A percentile compares a stretch with the other conserved stretches of the same genome.
These are phyloP conservation scores for Nothoprocta perdicaria DNA, from an alignment of 2,113 vertebrate genomes.

Conservation along the genomic window DNA sequence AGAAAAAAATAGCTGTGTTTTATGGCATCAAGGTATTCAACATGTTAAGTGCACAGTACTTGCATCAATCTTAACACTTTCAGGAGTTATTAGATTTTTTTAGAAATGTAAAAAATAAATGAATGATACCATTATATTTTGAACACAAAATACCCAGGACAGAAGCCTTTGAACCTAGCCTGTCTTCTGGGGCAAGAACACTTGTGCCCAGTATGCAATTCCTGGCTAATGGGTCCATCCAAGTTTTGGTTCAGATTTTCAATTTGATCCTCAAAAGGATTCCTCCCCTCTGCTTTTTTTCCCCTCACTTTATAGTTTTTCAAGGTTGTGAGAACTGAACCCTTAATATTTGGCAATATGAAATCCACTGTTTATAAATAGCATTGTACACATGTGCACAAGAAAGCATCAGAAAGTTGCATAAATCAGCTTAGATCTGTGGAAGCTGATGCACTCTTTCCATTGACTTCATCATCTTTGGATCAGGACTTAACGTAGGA, in stretches of 20 bases:
- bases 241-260: neutral
- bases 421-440: neutral
- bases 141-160: neutral
- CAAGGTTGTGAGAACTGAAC: neutral
- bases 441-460: slow-evolving; percentile 40
- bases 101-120: neutral
- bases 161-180: neutral
- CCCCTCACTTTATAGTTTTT: neutral
- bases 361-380: slow-evolving; percentile 36
- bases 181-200: neutral
- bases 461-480: slow-evolving; percentile 42
- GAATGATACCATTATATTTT: neutral
- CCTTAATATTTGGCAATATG: neutral
- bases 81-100: neutral
- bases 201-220: neutral
- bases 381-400: neutral
- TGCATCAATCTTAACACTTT: neutral
- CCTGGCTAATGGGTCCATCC: neutral
- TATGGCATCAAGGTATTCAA: neutral
- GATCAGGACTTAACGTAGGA: neutral
- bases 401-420: neutral
- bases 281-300: fast-evolving
- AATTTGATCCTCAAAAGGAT: neutral
- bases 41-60: neutral
- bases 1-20: neutral